Conservation (phyloP, 2,113 vertebrate species). For the Hypanus sabinus region DNA sequence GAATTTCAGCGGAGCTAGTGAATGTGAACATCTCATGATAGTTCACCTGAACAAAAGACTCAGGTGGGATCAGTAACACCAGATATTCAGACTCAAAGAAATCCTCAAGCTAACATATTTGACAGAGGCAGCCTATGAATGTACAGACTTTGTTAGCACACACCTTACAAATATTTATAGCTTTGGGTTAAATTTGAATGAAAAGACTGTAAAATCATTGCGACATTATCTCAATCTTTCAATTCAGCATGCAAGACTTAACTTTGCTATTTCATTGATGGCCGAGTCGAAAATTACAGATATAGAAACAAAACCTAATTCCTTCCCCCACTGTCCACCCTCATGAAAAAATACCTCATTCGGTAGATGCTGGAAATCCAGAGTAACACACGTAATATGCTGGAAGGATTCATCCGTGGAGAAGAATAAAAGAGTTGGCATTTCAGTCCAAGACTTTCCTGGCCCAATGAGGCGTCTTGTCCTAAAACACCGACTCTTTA, state of each 20-base stretch:
- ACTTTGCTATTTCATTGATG: background rate
- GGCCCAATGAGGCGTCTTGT: no score
- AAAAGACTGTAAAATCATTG: background rate
- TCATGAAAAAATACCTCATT: no score
- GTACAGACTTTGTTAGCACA: background rate
- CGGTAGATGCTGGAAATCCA: no score
- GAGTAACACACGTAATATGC: no score
- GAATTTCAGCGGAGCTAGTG: background rate
- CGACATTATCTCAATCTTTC: background rate
- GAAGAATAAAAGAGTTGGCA: no score
- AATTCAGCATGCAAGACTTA: background rate
- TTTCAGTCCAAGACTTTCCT: no score
- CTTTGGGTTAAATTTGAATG: background rate
- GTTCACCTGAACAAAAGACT: background rate
- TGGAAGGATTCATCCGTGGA: no score
- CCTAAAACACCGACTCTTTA: no score
- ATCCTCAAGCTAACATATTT: slow-evolving; percentile 1
- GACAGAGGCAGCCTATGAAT: background rate
- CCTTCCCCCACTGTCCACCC: background rate
- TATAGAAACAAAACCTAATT: background rate
- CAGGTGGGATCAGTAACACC: background rate
- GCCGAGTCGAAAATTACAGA: no score
- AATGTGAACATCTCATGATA: background rate
- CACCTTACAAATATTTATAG: background rate
- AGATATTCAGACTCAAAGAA: background rate